phyloP scores from a whole-genome alignment of 1,140 invertebrate species.

The Halesus radiatus region DNA sequence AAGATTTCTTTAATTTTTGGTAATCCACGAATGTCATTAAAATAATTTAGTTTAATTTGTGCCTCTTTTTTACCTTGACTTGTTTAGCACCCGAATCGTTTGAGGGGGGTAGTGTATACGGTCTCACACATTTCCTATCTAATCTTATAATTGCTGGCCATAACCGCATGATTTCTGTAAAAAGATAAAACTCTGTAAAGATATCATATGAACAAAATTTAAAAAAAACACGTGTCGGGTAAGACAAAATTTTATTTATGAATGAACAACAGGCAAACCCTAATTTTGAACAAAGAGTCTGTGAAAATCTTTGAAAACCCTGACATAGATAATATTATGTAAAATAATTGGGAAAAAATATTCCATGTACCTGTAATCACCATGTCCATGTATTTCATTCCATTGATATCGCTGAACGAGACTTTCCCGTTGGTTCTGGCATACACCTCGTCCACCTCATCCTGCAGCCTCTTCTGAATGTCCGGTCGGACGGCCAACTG shows the following conservation, averaged over 20 bases:
- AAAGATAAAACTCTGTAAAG: neutral
- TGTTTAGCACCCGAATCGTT: neutral
- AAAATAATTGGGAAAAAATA: too few species aligned
- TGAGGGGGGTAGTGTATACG: constrained; percentile 52
- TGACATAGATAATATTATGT: too few species aligned
- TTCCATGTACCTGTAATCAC: constrained; percentile 59
- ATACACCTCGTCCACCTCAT: constrained; percentile 71
- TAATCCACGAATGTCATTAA: too few species aligned
- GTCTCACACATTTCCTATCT: constrained; percentile 60
- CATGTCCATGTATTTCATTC: constrained; percentile 69
- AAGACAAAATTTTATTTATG: too few species aligned
- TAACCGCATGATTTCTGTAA: constrained; percentile 65
- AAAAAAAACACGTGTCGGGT: too few species aligned
- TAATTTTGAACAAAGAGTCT: too few species aligned
- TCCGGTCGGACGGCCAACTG: constrained; percentile 72
- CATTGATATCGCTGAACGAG: constrained; percentile 65
- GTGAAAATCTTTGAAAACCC: too few species aligned
- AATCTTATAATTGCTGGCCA: constrained; percentile 62
- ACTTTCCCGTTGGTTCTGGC: constrained; percentile 61
- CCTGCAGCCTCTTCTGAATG: constrained; percentile 71
- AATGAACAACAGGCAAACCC: too few species aligned
- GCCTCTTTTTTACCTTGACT: neutral
- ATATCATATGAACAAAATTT: too few species aligned
- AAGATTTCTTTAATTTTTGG: too few species aligned
- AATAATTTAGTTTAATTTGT: too few species aligned